These are phyloP conservation scores for Brevimyrus niger DNA, from an alignment of 2,113 vertebrate genomes.

Conservation along the genomic window DNA sequence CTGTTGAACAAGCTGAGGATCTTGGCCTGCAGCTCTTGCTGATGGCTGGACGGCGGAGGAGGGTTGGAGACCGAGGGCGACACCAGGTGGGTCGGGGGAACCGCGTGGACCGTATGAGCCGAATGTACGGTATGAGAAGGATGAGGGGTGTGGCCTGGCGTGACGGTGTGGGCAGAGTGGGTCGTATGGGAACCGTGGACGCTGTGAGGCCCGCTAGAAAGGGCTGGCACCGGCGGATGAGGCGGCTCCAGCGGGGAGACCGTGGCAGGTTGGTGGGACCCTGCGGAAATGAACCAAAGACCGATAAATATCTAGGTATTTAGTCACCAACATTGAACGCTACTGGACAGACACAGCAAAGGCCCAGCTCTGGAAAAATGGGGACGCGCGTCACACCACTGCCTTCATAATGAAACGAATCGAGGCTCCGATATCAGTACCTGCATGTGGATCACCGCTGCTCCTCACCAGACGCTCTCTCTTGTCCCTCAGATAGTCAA, in stretches of 20 bases:
- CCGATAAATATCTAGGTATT: neutral
- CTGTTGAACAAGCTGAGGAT: conserved; percentile 97
- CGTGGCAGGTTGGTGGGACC: conserved; percentile 26
- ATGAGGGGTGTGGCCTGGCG: neutral
- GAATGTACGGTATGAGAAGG: neutral
- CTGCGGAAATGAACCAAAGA: conserved; percentile 21
- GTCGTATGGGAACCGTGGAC: neutral
- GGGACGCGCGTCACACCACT: neutral
- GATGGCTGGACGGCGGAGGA: conserved; percentile 56
- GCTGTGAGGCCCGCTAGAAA: conserved; percentile 30
- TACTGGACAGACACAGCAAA: neutral
- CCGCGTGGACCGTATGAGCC: neutral
- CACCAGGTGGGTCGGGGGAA: conserved; percentile 29
- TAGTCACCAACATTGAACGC: neutral
- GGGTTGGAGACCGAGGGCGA: neutral
- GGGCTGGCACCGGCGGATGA: neutral
- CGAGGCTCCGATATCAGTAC: conserved; percentile 47
- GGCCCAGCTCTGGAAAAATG: neutral
- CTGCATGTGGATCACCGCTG: conserved; percentile 63
- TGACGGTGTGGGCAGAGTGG: conserved; percentile 37
- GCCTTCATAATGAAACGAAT: neutral
- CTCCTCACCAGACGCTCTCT: conserved; percentile 72
- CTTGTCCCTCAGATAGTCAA: conserved; percentile 82
- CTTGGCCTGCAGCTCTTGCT: conserved; percentile 95
- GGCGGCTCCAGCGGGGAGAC: conserved; percentile 24